Conservation (phyloP, 1,140 invertebrate genomes). For the Heliothis virescens region DNA sequence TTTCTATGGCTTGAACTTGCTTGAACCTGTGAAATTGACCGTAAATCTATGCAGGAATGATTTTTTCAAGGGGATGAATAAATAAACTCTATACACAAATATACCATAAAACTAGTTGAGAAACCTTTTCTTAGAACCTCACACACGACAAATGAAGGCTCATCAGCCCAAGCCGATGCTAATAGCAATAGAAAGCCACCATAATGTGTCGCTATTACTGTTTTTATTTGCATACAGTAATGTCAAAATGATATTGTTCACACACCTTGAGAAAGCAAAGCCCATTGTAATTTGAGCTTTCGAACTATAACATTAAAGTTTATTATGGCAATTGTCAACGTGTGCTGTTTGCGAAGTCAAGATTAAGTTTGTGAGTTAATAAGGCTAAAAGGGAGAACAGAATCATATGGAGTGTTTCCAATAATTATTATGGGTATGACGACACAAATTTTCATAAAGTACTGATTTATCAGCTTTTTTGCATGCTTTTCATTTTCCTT, state of each 20-base stretch:
- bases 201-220: constrained; percentile 51
- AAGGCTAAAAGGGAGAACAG: no score
- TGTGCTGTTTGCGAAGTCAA: not conserved
- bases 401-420: no score
- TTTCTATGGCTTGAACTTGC: no score
- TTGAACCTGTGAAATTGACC: no score
- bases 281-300: constrained; percentile 23
- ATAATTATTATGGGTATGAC: no score
- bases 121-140: constrained; percentile 21
- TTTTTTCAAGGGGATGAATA: no score
- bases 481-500: no score
- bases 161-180: constrained; percentile 51
- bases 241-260: constrained; percentile 55
- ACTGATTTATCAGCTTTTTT: no score
- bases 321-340: not conserved
- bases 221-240: constrained; percentile 64
- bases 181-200: constrained; percentile 57
- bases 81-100: no score
- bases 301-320: constrained; percentile 8
- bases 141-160: constrained; percentile 49
- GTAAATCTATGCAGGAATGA: no score
- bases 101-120: constrained; percentile 1
- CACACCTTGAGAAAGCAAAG: constrained; percentile 8
- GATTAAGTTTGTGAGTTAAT: no score
- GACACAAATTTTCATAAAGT: no score